Evolutionary conservation across 1,140 invertebrate species (phyloP), one percentile per base, ranked within the genome.

Genomic region (Monochamus saltuarius): DNA sequence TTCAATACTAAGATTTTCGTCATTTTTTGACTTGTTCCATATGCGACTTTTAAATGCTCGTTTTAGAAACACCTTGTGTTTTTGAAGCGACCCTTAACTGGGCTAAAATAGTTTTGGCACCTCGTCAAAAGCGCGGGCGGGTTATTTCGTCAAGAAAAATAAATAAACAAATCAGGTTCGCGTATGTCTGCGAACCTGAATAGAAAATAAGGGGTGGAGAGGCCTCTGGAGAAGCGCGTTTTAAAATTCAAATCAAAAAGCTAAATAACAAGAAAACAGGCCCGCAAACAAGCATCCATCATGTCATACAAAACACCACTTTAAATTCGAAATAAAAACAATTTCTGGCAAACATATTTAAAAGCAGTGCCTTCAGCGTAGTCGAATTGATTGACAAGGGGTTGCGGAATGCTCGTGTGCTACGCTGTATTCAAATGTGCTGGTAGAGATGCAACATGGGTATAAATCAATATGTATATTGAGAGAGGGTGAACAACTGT

Each of bases 261-360:
- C 57, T 65, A 69, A 69, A 71, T 69, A 69, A 67, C 69, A 67
- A 67, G 66, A 61, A 72, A 72, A 70, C 63, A 50, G 62, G 66
- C 56, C 71, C 65, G 22, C 61, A 59, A 66, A 69, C 63, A 69
- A 57, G 59, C 67, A 73, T 71, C 69, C 65, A 71, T 73, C 71
- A 73, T 73, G 67, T 71, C 65, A 61, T 67, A 65, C 70, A 65
- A 66, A 67, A 62, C 68, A 70, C 55, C 69, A 68, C 71, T 68
- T 73, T 70, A 70, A 70, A 72, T 70, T 73, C 72, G 68, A 61
- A 71, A 73, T 70, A 71, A 72, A 73, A 73, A 72, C 71, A 68
- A 72, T 71, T 73, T 73, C 72, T 62, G 66, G 62, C 66, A 73
- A 72, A 73, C 68, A 72, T 73, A 73, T 73, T 73, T 73, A 72